Base-by-base conservation (phyloP, 2,797 vertebrate species). In the Haliaeetus vocifer region DNA sequence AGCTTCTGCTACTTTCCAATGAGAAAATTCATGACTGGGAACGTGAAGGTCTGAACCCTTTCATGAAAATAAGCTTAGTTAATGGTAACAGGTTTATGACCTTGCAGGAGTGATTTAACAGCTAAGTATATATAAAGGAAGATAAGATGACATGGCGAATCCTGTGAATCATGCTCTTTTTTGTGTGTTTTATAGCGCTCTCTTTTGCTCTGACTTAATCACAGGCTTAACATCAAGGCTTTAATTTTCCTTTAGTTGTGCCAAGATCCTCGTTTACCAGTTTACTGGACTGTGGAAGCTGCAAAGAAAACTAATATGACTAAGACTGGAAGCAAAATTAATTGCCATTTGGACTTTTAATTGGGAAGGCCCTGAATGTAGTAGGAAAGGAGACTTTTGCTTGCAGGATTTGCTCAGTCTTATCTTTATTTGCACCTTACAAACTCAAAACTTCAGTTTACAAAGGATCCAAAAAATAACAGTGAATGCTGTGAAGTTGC, bases 161-260 rank as follows among this genome's bases (percentile, higher is more conserved):
- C 80, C 80, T 88, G 38, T 90, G 90, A 92, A 94, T 94, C 76
- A 79, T 92, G 35, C 61, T 63, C 49, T 80, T 85, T 76, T 59
- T 56, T 85, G 47, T 90, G 38, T 75, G 56, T 85, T 92, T 90
- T 75, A 70, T 55, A 94, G 85, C 14, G 28, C 37, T 58, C 26
- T 76, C 37, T 75, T 82, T 92, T 45, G 38, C 28, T 77, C 61
- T 86, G 75, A 86, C 58, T 90, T 79, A 73, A 87, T 89, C 84
- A 50, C n/a, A 73, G 44, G 11, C 77, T 85, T 68, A 68, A 83
- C 44, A 94, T 55, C 73, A 94, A 92, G 70, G 76, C 50, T 92
- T 86, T 81, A 53, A 38, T 91, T 95, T 95, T 94, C 80, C 83
- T 80, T 90, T 38, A 65, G 44, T 86, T 94, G 15, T 80, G 50